A percentile compares a stretch with the other conserved stretches of the same genome.
Conservation (phyloP, 2,113 vertebrate species). For the Aegypius monachus region DNA sequence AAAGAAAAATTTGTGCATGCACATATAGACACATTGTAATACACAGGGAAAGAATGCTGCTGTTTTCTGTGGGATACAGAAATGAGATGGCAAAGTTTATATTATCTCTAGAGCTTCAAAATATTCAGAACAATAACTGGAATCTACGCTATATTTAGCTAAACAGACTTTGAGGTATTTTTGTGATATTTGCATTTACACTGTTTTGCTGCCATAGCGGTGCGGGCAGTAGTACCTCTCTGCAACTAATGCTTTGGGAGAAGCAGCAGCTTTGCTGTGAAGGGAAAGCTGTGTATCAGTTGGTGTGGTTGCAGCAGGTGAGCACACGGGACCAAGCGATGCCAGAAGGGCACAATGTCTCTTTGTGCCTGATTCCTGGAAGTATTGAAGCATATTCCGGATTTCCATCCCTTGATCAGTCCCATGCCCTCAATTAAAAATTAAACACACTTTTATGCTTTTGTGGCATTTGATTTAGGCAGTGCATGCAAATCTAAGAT, state of each 20-base stretch:
- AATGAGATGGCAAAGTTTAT: background rate
- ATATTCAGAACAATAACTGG: background rate
- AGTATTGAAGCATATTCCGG: background rate
- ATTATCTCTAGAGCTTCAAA: background rate
- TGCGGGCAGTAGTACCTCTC: background rate
- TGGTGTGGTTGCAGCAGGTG: background rate
- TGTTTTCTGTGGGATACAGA: background rate
- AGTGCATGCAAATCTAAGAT: background rate
- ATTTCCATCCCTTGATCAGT: background rate
- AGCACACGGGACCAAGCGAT: background rate
- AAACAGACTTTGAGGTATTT: background rate
- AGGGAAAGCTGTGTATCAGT: background rate
- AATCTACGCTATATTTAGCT: background rate
- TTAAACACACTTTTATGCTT: background rate
- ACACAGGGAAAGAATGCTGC: background rate
- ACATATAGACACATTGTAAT: background rate
- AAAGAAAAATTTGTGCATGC: background rate
- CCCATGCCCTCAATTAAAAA: background rate
- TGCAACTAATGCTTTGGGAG: background rate
- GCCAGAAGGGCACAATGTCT: background rate
- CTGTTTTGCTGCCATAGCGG: rapidly evolving
- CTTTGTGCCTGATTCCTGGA: background rate
- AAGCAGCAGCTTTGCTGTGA: background rate
- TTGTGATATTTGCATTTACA: background rate
- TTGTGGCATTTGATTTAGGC: background rate